Evolutionary conservation across 1,140 invertebrate genomes (phyloP).

Genomic region (Fopius arisanus): DNA sequence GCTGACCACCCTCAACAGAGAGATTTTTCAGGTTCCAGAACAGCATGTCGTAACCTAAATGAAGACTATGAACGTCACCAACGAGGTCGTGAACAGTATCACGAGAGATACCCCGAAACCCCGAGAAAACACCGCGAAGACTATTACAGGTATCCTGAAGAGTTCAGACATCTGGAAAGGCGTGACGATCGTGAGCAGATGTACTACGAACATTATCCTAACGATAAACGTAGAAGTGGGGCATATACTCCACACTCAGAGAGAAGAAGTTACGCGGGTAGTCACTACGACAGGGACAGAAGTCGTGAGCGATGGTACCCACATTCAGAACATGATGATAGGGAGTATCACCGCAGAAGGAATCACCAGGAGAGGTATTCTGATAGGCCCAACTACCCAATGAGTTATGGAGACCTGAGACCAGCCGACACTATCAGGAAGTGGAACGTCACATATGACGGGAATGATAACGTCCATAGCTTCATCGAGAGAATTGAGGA

Average conservation of each 20-base stretch:
- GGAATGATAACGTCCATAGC: not conserved
- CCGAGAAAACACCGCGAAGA: too few relatives aligned
- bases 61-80: not conserved
- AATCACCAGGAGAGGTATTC: not conserved
- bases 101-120: too few relatives aligned
- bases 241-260: not conserved
- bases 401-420: not conserved
- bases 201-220: not conserved
- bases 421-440: not conserved
- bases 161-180: not conserved
- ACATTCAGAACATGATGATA: not conserved
- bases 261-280: not conserved
- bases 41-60: not conserved
- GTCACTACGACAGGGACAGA: not conserved
- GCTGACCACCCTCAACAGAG: not conserved
- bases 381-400: not conserved
- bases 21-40: not conserved
- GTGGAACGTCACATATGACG: not conserved
- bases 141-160: not conserved
- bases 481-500: not conserved
- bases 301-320: not conserved
- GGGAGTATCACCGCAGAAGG: not conserved
- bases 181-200: not conserved
- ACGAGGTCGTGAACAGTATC: not conserved
- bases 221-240: not conserved